Percentiles rank a stretch among this genome's conserved stretches.
Conservation (phyloP, 1,140 invertebrate species). For the Aphelinus certus region DNA sequence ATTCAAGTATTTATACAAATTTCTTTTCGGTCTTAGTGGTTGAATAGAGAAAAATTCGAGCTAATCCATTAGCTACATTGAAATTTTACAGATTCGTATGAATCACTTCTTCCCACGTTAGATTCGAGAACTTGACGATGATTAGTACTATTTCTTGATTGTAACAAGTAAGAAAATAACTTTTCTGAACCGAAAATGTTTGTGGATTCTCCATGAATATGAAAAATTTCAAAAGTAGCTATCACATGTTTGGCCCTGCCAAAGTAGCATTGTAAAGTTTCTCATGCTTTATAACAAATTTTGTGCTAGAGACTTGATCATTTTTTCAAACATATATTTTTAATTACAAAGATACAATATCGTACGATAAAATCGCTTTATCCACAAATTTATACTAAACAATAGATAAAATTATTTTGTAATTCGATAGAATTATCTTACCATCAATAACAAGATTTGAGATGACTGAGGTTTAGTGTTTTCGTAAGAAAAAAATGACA, state of each 20-base stretch:
- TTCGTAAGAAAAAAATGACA: constrained; percentile 13
- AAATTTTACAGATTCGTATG: too few relatives aligned
- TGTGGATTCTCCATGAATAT: neutral
- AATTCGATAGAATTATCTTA: constrained; percentile 24
- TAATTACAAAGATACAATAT: too few relatives aligned
- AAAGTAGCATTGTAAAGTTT: neutral
- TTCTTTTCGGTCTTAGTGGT: too few relatives aligned
- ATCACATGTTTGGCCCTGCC: neutral
- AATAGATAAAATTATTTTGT: constrained; percentile 23
- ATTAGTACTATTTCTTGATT: too few relatives aligned
- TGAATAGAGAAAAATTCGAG: too few relatives aligned
- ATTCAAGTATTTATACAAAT: too few relatives aligned
- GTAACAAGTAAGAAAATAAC: neutral
- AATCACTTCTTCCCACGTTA: too few relatives aligned
- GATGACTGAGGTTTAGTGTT: constrained; percentile 3
- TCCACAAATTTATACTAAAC: constrained; percentile 1
- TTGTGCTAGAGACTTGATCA: neutral
- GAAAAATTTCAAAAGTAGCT: constrained; percentile 4
- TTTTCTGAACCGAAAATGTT: neutral
- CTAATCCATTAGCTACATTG: too few relatives aligned
- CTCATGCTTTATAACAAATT: neutral
- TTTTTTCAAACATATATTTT: too few relatives aligned
- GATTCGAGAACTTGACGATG: too few relatives aligned
- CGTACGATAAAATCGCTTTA: too few relatives aligned
- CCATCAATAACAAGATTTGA: constrained; percentile 14